phyloP scores from a whole-genome alignment of 2,888 invertebrate genomes.

The Pandemis corylana region DNA sequence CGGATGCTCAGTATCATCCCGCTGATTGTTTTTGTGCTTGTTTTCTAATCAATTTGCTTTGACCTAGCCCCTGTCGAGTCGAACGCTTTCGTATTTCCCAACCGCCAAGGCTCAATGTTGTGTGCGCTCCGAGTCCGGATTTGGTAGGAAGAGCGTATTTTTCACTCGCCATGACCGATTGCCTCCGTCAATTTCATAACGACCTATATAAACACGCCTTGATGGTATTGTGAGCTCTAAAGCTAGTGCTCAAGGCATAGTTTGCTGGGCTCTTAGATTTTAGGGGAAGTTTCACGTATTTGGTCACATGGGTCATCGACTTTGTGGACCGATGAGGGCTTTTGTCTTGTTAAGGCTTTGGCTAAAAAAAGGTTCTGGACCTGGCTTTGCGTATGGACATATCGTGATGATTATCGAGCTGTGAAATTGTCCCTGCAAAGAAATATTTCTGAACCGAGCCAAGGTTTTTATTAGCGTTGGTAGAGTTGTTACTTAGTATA shows the following conservation, averaged over 20 bases:
- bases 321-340: conserved; percentile 17
- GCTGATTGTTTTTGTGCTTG: conserved; percentile 27
- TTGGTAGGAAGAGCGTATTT: conserved; percentile 41
- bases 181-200: conserved; percentile 28
- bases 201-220: conserved; percentile 18
- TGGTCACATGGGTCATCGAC: conserved; percentile 34
- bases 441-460: background rate
- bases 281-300: conserved; percentile 30
- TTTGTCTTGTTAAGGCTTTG: conserved; percentile 28
- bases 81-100: conserved; percentile 9
- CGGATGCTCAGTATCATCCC: conserved; percentile 26
- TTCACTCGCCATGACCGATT: conserved; percentile 42
- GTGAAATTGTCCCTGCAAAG: background rate
- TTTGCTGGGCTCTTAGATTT: background rate
- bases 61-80: conserved; percentile 2
- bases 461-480: background rate
- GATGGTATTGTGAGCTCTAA: conserved; percentile 16
- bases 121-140: conserved; percentile 13
- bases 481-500: background rate
- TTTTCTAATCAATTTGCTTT: conserved; percentile 39
- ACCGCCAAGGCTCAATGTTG: conserved; percentile 21
- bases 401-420: conserved; percentile 4
- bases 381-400: conserved; percentile 15
- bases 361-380: conserved; percentile 4
- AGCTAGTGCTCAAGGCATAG: background rate